Percentiles rank a stretch among this genome's conserved stretches.
Conservation (phyloP, 1,140 invertebrate species). For the Eubasilissa regina region DNA sequence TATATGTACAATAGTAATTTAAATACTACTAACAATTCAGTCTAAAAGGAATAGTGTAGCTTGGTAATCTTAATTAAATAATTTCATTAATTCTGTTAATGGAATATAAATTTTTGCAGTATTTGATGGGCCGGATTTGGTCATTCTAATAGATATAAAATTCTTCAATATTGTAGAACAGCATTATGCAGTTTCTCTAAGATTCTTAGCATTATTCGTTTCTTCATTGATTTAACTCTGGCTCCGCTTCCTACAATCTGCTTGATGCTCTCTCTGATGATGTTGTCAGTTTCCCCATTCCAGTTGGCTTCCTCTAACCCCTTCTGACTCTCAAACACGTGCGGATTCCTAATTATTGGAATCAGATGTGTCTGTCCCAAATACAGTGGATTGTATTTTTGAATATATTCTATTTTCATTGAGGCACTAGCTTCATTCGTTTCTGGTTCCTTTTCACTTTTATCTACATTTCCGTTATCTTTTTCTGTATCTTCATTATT, state of each 20-base stretch:
- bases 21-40: no score
- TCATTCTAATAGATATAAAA: no score
- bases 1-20: no score
- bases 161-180: conserved; percentile 22
- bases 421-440: not conserved
- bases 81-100: no score
- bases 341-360: conserved; percentile 44
- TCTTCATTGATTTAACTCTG: conserved; percentile 49
- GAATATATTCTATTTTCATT: conserved; percentile 28
- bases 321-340: conserved; percentile 47
- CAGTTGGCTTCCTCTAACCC: conserved; percentile 46
- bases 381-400: conserved; percentile 41
- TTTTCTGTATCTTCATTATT: conserved; percentile 7
- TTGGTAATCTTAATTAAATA: no score
- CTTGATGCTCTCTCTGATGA: conserved; percentile 51
- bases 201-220: conserved; percentile 49
- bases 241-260: conserved; percentile 37
- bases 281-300: conserved; percentile 34
- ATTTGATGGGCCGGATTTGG: no score
- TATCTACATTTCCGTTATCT: conserved; percentile 12
- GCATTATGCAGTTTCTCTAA: conserved; percentile 49
- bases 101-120: no score
- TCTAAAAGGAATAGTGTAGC: no score
- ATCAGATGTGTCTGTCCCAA: conserved; percentile 56
- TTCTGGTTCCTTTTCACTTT: not conserved